Conservation (phyloP, 2,113 vertebrate genomes). For the Tursiops truncatus region DNA sequence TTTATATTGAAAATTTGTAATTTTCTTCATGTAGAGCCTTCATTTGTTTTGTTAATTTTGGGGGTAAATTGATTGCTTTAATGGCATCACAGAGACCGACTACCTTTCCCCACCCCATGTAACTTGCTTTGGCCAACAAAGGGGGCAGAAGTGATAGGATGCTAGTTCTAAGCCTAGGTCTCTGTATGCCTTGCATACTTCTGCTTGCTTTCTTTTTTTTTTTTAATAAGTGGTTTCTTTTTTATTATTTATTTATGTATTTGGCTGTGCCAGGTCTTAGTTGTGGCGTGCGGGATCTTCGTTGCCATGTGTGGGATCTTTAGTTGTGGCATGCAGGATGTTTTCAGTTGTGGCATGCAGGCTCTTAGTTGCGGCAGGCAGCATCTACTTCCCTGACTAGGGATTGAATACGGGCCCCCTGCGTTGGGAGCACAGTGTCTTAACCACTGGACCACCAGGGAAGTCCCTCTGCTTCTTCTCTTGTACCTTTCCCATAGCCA, state of each 20-base stretch:
- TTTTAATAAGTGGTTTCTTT: too few species aligned
- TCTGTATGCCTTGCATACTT: neutral
- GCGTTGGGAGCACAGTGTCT: too few species aligned
- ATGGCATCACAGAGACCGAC: neutral
- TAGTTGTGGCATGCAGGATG: too few species aligned
- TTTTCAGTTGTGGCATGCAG: too few species aligned
- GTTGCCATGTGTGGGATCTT: too few species aligned
- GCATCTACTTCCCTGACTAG: too few species aligned
- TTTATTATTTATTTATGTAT: too few species aligned
- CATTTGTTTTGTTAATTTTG: neutral
- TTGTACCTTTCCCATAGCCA: neutral
- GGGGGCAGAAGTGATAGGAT: neutral
- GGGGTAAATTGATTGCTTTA: neutral
- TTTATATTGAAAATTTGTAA: neutral
- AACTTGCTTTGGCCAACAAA: slow-evolving; percentile 32
- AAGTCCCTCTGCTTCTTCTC: neutral
- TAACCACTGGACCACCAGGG: too few species aligned
- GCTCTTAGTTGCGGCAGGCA: too few species aligned
- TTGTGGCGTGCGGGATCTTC: too few species aligned
- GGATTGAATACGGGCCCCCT: too few species aligned
- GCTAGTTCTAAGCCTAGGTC: neutral
- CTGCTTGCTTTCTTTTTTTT: neutral
- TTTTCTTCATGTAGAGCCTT: neutral
- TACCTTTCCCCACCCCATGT: neutral
- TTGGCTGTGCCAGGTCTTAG: too few species aligned